Base-by-base conservation (phyloP, 1,140 invertebrate species). In the Bombus polaris region DNA sequence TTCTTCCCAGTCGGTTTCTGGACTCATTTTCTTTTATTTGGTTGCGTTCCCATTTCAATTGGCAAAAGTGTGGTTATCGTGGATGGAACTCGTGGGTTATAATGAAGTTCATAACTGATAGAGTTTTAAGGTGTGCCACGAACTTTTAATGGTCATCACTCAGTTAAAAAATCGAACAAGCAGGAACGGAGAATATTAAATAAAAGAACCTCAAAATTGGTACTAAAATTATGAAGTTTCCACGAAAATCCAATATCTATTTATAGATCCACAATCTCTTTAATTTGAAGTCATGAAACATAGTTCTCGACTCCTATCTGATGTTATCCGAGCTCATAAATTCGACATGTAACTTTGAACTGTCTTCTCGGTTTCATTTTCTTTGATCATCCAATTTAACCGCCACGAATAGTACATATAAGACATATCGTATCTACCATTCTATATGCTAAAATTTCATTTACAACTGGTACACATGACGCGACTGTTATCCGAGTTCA, bases 381-480 rank as follows among this genome's bases (percentile, higher is more conserved):
- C 42, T 53, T 70, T 80, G 65, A 47, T 70, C 44, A 8, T 57
- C 12, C n/a, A 42, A 6, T 39, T 44, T 39, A 66, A 18, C 15
- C 22, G 22, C 5, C 28, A 39, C 9, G 25, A 32, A 39, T 22
- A 22, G 1, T 53, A 53, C 10, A 4, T 68, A 9, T 18, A 32
- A 73, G 28, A 42, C 15, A 18, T 32, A 47, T 57, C 4, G 5
- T 5, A 22, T 39, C 25, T 42, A 42, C 28, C 37, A 25, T 12
- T 59, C 28, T 59, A 59, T 35, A 78, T 15, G 13, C 83, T 42
- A 53, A 74, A 62, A 74, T 79, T 32, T 72, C 57, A 74, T 84
- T 87, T 22, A 70, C 44, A 47, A 1, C 32, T 65, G 18, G 18
- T 53, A 1, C 42, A 68, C 8, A n/a, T n/a, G 44, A 18, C 12